Evolutionary conservation across 2,113 vertebrate genomes (phyloP).

Genomic region (Urocolius indicus): DNA sequence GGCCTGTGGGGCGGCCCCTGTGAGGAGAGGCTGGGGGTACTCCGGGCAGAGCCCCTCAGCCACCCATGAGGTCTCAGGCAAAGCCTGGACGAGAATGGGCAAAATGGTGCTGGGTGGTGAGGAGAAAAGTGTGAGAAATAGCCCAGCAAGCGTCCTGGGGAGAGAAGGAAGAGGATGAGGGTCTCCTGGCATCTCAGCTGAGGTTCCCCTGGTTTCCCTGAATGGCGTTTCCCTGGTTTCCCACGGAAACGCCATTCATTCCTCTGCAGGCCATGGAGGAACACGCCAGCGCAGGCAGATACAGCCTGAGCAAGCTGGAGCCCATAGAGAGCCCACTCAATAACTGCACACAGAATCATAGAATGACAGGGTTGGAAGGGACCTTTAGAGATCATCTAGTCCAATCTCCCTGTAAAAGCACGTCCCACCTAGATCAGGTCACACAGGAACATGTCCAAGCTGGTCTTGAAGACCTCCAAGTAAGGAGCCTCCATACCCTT

Average conservation of each 20-base stretch:
- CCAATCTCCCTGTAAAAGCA: too few species aligned
- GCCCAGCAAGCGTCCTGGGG: not conserved
- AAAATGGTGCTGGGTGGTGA: not conserved
- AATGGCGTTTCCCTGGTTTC: too few species aligned
- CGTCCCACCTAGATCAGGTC: too few species aligned
- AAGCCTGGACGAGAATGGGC: not conserved
- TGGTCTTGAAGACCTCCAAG: too few species aligned
- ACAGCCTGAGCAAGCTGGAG: not conserved
- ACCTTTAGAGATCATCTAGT: too few species aligned
- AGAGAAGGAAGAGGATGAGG: too few species aligned
- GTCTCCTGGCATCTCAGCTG: too few species aligned
- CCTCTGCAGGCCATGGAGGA: not conserved
- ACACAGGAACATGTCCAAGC: too few species aligned
- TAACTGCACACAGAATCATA: rapidly evolving
- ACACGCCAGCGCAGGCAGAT: not conserved
- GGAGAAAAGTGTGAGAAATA: not conserved
- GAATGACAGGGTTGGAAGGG: too few species aligned
- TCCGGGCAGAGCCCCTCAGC: not conserved
- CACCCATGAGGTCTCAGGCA: rapidly evolving
- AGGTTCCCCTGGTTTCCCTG: not conserved
- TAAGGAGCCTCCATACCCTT: too few species aligned
- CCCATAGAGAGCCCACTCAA: rapidly evolving
- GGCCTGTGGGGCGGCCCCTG: not conserved
- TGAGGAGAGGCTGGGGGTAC: rapidly evolving
- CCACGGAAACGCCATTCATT: rapidly evolving